Evolutionary conservation across 2,797 vertebrate genomes (phyloP).

Genomic region (Echeneis naucrates): DNA sequence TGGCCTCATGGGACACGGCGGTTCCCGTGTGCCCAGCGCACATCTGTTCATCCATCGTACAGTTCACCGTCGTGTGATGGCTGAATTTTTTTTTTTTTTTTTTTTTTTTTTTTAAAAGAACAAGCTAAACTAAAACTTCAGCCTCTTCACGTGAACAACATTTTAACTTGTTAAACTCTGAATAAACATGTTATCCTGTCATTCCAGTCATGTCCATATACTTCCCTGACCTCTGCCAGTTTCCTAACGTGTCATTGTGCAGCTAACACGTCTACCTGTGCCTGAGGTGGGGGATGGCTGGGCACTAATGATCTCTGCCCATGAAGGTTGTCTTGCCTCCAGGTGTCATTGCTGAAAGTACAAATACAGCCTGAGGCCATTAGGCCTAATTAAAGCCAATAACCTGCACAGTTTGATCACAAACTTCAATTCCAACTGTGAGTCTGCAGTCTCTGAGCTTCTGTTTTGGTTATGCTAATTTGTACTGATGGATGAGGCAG

Average conservation of each 20-base stretch:
- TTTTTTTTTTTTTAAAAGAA: too few relatives aligned
- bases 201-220: background rate
- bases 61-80: background rate
- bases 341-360: conserved; percentile 55
- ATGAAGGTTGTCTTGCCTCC: conserved; percentile 40
- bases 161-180: conserved; percentile 5
- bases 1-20: conserved; percentile 1
- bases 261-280: conserved; percentile 22
- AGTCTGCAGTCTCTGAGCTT: conserved; percentile 23
- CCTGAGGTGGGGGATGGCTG: conserved; percentile 8
- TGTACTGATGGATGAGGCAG: conserved; percentile 26
- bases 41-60: background rate
- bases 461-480: conserved; percentile 52
- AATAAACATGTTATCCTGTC: background rate
- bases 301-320: conserved; percentile 36
- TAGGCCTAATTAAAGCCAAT: conserved; percentile 68
- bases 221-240: background rate
- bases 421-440: conserved; percentile 53
- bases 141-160: background rate
- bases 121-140: background rate
- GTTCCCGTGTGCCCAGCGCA: conserved; percentile 3
- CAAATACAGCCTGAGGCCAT: conserved; percentile 50
- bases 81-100: conserved; percentile 1
- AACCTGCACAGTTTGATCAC: conserved; percentile 54
- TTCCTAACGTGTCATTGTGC: conserved; percentile 20